These are phyloP conservation scores for Frankliniella intonsa DNA, from an alignment of 2,888 invertebrate species.

Conservation along the genomic window DNA sequence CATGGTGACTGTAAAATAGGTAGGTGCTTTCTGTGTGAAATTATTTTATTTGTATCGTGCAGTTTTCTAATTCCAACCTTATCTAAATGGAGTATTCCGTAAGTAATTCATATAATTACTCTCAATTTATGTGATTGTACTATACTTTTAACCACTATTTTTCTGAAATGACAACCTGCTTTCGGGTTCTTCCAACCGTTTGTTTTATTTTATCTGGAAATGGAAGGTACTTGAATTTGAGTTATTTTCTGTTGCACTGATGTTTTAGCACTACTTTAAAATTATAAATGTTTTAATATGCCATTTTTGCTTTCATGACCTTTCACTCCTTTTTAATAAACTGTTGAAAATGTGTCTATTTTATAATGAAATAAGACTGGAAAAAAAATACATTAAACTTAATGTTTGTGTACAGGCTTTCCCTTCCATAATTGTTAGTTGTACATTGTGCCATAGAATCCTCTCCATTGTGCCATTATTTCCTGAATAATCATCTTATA, in stretches of 20 bases:
- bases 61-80: not conserved
- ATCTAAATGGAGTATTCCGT: not conserved
- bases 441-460: slow-evolving; percentile 3
- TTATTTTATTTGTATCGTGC: not conserved
- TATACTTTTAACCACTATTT: too few species aligned
- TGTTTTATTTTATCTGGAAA: not conserved
- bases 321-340: not conserved
- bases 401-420: not conserved
- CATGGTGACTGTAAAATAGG: not conserved
- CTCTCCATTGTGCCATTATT: not conserved
- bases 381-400: not conserved
- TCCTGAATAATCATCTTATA: slow-evolving; percentile 31
- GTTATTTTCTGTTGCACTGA: not conserved
- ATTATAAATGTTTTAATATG: too few species aligned
- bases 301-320: not conserved
- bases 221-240: not conserved
- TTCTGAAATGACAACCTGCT: not conserved
- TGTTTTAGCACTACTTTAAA: not conserved
- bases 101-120: too few species aligned
- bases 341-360: not conserved
- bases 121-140: too few species aligned
- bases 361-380: not conserved
- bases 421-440: not conserved
- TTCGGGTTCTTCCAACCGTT: not conserved
- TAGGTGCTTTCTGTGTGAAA: not conserved